Conservation (phyloP, 2,113 vertebrate genomes). For the Atrichornis clamosus region DNA sequence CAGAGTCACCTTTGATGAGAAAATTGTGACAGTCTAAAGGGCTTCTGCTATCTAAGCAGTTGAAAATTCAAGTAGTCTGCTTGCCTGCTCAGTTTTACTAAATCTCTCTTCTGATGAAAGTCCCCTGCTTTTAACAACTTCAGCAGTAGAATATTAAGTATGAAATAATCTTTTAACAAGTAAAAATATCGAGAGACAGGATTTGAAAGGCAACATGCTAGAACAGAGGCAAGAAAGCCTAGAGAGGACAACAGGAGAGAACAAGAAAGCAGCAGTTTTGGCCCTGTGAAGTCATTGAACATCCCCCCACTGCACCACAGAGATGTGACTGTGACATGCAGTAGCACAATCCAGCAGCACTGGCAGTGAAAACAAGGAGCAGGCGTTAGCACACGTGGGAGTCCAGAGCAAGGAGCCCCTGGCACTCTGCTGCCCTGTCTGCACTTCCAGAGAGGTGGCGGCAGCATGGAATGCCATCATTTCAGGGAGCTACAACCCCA, state of each 20-base stretch:
- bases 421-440: neutral
- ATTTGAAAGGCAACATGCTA: neutral
- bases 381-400: fast-evolving
- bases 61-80: neutral
- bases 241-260: neutral
- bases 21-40: neutral
- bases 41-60: neutral
- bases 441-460: neutral
- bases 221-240: neutral
- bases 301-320: fast-evolving
- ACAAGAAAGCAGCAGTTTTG: neutral
- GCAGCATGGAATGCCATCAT: neutral
- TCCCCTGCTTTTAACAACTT: neutral
- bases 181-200: neutral
- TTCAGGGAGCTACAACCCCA: neutral
- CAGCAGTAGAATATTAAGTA: neutral
- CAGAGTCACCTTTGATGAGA: neutral
- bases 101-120: neutral
- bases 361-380: neutral
- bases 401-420: neutral
- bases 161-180: neutral
- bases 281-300: neutral
- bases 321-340: neutral
- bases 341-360: neutral
- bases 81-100: neutral